Conservation (phyloP, 1,140 invertebrate species). For the Panonychus citri region DNA sequence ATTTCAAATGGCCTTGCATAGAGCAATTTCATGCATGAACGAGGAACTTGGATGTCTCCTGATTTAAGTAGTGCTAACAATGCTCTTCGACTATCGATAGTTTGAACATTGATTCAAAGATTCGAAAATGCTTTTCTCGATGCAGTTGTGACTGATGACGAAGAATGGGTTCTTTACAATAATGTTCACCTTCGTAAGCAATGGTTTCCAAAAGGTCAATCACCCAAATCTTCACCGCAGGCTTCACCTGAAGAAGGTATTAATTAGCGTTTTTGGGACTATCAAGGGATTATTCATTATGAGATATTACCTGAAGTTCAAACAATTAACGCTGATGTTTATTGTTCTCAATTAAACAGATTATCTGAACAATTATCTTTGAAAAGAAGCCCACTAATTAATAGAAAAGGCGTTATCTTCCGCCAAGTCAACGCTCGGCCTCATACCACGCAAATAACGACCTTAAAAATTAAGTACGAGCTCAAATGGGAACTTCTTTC, state of each 20-base stretch:
- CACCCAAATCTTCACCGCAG: not conserved
- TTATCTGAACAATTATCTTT: not conserved
- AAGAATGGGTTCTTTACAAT: conserved; percentile 7
- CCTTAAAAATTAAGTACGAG: conserved; percentile 16
- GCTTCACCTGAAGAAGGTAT: not conserved
- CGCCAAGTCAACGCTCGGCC: too few species aligned
- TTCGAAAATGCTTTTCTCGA: conserved; percentile 4
- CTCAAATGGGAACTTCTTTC: conserved; percentile 21
- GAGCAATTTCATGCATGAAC: too few species aligned
- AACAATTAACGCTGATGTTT: not conserved
- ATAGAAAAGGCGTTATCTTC: not conserved
- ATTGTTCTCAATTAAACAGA: conserved; percentile 1
- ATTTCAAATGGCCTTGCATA: too few species aligned
- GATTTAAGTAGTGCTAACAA: not conserved
- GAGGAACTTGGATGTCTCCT: not conserved
- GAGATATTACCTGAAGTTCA: conserved; percentile 5
- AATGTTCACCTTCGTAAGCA: conserved; percentile 5
- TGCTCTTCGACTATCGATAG: not conserved
- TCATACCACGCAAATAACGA: too few species aligned
- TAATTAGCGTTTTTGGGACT: conserved; percentile 10
- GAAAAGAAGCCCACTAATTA: conserved; percentile 4
- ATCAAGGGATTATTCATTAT: conserved; percentile 5
- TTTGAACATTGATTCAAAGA: conserved; percentile 4
- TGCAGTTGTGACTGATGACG: conserved; percentile 3
- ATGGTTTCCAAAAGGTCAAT: not conserved